Conservation (phyloP, 2,113 vertebrate genomes). For the Andinoacara biseriatus region DNA sequence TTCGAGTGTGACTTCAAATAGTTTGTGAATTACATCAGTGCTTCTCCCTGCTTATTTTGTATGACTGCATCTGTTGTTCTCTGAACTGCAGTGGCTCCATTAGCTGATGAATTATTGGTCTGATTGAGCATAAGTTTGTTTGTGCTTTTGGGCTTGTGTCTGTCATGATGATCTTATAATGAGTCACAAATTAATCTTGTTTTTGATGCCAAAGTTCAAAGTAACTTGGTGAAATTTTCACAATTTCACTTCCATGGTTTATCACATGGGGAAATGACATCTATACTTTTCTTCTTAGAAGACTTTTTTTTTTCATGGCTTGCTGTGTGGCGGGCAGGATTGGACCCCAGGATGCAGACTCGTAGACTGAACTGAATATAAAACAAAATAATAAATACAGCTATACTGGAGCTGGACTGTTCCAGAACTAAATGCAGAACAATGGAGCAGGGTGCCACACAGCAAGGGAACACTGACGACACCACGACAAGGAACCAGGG, state of each 20-base stretch:
- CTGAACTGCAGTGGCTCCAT: neutral
- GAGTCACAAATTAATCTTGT: conserved; percentile 17
- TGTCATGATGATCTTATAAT: conserved; percentile 27
- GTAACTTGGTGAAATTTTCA: conserved; percentile 4
- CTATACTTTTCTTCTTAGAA: conserved; percentile 15
- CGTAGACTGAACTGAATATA: too few relatives aligned
- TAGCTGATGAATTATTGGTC: conserved; percentile 24
- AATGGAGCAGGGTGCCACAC: too few relatives aligned
- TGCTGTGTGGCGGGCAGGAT: too few relatives aligned
- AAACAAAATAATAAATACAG: too few relatives aligned
- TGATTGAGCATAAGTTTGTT: conserved; percentile 11
- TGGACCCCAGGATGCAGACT: too few relatives aligned
- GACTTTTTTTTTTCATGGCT: neutral
- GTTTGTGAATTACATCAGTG: neutral
- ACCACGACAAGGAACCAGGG: too few relatives aligned
- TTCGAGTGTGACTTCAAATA: conserved; percentile 27
- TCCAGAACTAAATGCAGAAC: too few relatives aligned
- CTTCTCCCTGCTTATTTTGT: neutral
- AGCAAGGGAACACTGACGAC: too few relatives aligned
- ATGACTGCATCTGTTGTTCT: neutral
- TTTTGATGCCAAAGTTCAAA: conserved; percentile 64
- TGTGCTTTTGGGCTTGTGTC: conserved; percentile 21
- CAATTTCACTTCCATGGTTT: conserved; percentile 17
- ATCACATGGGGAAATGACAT: conserved; percentile 24
- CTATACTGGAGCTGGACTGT: too few relatives aligned